Conservation (phyloP, 2,113 vertebrate species). For the Phalacrocorax pelagicus region DNA sequence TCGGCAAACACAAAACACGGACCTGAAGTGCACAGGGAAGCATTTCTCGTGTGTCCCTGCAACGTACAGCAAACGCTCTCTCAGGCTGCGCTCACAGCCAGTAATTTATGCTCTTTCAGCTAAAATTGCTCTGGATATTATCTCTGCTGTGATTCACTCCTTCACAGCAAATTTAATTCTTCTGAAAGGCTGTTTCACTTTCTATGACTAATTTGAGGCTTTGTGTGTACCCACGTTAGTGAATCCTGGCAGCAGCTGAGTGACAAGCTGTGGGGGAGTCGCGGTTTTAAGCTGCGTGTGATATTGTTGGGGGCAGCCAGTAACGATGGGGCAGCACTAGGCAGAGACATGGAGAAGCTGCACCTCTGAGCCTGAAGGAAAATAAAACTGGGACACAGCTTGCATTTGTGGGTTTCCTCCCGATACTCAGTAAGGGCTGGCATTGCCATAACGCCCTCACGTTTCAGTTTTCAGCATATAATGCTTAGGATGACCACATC, state of each 20-base stretch:
- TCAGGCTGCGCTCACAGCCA: neutral
- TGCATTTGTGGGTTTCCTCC: fast-evolving
- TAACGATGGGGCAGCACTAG: neutral
- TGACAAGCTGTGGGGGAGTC: neutral
- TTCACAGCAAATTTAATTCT: neutral
- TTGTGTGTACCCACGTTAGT: fast-evolving
- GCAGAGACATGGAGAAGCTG: fast-evolving
- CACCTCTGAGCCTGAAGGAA: neutral
- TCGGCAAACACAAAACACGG: neutral
- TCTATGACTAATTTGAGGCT: neutral
- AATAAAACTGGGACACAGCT: neutral
- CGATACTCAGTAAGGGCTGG: neutral
- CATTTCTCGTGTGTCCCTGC: neutral
- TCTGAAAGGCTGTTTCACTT: neutral
- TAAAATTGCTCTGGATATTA: neutral
- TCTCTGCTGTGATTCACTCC: neutral
- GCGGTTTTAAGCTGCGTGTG: neutral
- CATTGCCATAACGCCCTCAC: fast-evolving
- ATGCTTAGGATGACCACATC: fast-evolving
- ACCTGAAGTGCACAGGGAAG: neutral
- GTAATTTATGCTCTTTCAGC: neutral
- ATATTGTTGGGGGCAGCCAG: neutral
- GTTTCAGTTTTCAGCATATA: neutral
- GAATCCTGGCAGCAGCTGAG: neutral
- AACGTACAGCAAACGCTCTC: fast-evolving